These are phyloP conservation scores for Cremastobaeus sp. DNA, from an alignment of 2,888 invertebrate species.

Conservation along the genomic window DNA sequence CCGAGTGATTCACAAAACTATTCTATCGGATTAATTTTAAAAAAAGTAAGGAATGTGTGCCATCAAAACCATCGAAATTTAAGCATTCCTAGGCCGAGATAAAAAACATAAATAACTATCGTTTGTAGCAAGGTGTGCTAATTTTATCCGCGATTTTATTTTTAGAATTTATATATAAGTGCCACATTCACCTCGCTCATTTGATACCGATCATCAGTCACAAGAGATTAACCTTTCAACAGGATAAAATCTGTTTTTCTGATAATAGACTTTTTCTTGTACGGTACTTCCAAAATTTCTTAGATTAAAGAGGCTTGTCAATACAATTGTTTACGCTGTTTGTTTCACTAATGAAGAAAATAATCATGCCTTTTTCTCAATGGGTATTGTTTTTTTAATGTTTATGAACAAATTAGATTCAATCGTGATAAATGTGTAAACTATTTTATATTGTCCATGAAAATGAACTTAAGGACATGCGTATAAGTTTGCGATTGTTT, in stretches of 20 bases:
- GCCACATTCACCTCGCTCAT: constrained; percentile 26
- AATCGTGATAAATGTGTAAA: too few species aligned
- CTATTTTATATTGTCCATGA: too few species aligned
- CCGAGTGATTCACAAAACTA: constrained; percentile 47
- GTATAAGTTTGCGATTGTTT: too few species aligned
- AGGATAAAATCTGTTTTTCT: constrained; percentile 22
- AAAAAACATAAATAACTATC: constrained; percentile 44
- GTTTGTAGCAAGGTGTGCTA: constrained; percentile 30
- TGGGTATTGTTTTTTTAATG: too few species aligned
- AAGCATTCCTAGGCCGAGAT: constrained; percentile 44
- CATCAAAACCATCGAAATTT: constrained; percentile 33
- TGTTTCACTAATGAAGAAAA: too few species aligned
- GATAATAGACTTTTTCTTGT: too few species aligned
- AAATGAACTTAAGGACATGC: too few species aligned
- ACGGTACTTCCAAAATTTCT: neutral
- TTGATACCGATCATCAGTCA: constrained; percentile 31
- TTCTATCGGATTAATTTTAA: constrained; percentile 39
- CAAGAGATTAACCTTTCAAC: neutral
- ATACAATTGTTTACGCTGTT: too few species aligned
- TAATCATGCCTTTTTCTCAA: too few species aligned
- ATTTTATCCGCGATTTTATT: constrained; percentile 39
- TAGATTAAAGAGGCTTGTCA: too few species aligned
- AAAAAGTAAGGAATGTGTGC: constrained; percentile 30
- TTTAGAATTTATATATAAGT: constrained; percentile 40
- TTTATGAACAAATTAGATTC: too few species aligned